phyloP scores from a whole-genome alignment of 1,140 invertebrate species.

The Drosophila teissieri region DNA sequence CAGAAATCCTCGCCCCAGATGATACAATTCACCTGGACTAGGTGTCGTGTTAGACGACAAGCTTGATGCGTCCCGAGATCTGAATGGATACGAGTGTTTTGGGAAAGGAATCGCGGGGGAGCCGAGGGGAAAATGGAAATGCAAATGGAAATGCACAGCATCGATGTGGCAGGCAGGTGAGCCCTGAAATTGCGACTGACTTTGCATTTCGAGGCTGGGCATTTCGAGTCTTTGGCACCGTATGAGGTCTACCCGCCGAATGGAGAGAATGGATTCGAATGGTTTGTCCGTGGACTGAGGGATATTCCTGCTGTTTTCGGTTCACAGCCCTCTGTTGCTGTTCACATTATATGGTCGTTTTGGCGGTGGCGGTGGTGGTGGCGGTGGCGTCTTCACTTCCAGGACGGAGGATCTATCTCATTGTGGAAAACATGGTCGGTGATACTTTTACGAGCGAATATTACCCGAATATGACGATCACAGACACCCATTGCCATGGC shows the following conservation, averaged over 20 bases:
- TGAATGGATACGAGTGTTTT: neutral
- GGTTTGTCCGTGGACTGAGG: neutral
- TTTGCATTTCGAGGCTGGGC: neutral
- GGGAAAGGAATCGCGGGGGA: no score
- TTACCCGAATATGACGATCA: conserved; percentile 70
- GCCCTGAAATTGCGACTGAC: conserved; percentile 7
- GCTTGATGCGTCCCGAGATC: conserved; percentile 17
- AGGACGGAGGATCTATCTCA: conserved; percentile 1
- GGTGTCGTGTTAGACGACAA: conserved; percentile 20
- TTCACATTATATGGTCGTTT: conserved; percentile 37
- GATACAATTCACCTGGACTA: neutral
- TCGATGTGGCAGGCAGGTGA: conserved; percentile 37
- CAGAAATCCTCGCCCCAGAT: neutral
- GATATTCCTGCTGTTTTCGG: conserved; percentile 16
- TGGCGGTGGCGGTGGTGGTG: neutral
- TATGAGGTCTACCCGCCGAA: conserved; percentile 43
- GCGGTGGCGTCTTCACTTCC: conserved; percentile 37
- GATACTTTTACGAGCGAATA: conserved; percentile 71
- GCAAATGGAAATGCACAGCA: conserved; percentile 9
- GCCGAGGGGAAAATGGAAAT: neutral
- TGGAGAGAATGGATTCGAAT: neutral
- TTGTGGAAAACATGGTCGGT: conserved; percentile 45
- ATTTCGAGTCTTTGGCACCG: conserved; percentile 25
- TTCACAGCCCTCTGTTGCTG: conserved; percentile 23
- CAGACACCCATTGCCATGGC: conserved; percentile 57